Evolutionary conservation across 2,797 vertebrate genomes (phyloP).

Genomic region (Pelochelys cantorii): DNA sequence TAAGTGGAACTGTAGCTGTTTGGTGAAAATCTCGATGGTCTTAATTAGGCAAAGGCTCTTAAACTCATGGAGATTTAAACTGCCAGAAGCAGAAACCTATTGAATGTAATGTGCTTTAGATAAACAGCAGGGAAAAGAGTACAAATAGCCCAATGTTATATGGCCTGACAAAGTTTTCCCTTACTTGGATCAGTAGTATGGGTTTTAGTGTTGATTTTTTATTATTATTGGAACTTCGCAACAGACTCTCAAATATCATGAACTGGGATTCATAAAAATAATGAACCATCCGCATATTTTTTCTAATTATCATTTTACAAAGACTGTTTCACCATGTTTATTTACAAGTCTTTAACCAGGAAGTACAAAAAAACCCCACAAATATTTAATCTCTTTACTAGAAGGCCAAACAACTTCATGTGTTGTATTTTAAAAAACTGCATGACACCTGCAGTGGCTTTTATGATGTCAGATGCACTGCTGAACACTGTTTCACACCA

Average conservation of each 20-base stretch:
- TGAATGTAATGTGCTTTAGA: constrained; percentile 46
- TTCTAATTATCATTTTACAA: constrained; percentile 48
- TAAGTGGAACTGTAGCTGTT: not conserved
- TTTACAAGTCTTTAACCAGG: constrained; percentile 50
- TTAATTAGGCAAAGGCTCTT: constrained; percentile 68
- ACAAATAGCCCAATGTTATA: constrained; percentile 5
- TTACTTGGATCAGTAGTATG: constrained; percentile 2
- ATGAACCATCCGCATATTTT: constrained; percentile 14
- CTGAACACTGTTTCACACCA: constrained; percentile 29
- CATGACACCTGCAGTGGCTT: constrained; percentile 37
- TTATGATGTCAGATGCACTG: not conserved
- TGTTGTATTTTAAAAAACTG: constrained; percentile 7
- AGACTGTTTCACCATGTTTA: constrained; percentile 2
- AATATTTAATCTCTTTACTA: not conserved
- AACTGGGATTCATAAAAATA: constrained; percentile 47
- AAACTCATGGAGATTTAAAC: constrained; percentile 39
- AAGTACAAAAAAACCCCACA: constrained; percentile 1
- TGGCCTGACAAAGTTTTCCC: constrained; percentile 3
- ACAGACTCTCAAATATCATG: not conserved
- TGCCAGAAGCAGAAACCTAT: constrained; percentile 49
- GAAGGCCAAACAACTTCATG: constrained; percentile 11
- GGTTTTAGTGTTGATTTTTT: constrained; percentile 19
- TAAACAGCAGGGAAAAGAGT: constrained; percentile 51
- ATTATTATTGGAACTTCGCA: constrained; percentile 42
- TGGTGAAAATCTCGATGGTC: constrained; percentile 45